Base-by-base conservation (phyloP, 1,140 invertebrate genomes). In the Carcinoscorpius rotundicauda region DNA sequence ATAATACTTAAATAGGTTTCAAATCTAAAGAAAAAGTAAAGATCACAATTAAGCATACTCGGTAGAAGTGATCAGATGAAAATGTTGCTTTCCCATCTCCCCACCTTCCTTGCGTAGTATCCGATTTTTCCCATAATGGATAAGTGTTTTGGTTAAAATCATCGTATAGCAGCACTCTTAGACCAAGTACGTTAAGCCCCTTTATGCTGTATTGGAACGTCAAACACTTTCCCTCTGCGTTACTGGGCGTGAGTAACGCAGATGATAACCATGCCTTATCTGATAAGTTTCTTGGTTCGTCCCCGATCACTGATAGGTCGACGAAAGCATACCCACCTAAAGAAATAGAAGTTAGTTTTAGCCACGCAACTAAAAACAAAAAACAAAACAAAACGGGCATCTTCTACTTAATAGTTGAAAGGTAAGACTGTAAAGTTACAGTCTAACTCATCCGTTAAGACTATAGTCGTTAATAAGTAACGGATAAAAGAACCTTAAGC, bases 251-350 rank as follows among this genome's bases (percentile, higher is more conserved):
- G 5, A 68, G 49, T 3, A 60, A 60, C 4, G 56, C 49, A 4
- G 60, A 65, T 1, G 64, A 62, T 4, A 68, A 9, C 67, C 64
- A 66, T 0, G 67, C 67, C n/a, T 62, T n/a, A 0, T 66, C 60
- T n/a, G 64, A 29, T 3, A 64, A 58, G 1, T 63, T 63, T 4
- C 52, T 51, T 9, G 65, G 61, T 49, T 61, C 62, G 11, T 61
- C 62, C 3, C 58, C 65, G 64, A 68, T 68, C 10, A 62, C 51
- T n/a, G 67, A 68, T 8, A 66, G 52, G 9, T 68, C 67, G 58
- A 68, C 64, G 62, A 68, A 68, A 6, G 65, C 67, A 50, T 66
- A 68, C 0, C 67, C 64, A 48, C 67, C 67, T 68, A 6, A 4
- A 52, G 57, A 60, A 60, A 5, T 4, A 63, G 10, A 29, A 29